Evolutionary conservation across 2,797 vertebrate species (phyloP).

Genomic region (Harpagifer antarcticus): DNA sequence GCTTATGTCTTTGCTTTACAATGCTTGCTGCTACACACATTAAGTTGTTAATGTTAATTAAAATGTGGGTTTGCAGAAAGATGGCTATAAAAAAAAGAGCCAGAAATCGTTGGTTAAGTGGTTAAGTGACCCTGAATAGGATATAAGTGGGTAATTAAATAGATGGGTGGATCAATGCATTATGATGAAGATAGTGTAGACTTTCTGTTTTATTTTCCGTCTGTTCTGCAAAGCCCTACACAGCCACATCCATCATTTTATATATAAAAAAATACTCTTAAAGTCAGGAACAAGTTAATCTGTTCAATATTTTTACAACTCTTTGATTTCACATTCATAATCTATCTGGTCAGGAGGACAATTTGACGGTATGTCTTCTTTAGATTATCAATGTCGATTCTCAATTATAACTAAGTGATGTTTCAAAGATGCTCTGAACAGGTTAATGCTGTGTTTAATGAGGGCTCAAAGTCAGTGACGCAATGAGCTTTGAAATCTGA

Average conservation of each 20-base stretch:
- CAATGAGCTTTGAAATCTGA: neutral
- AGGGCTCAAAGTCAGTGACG: constrained; percentile 6
- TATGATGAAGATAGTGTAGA: constrained; percentile 3
- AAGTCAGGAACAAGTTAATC: constrained; percentile 48
- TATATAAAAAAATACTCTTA: constrained; percentile 22
- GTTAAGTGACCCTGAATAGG: constrained; percentile 7
- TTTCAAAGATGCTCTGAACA: constrained; percentile 33
- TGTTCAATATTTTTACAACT: constrained; percentile 57
- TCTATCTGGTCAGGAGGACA: constrained; percentile 4
- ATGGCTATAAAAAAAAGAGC: neutral
- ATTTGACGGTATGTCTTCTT: neutral
- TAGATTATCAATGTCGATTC: neutral
- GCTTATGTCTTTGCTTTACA: neutral
- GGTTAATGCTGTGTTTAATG: constrained; percentile 16
- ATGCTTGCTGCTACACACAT: constrained; percentile 38
- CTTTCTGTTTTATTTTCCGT: constrained; percentile 21
- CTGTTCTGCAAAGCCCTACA: constrained; percentile 2
- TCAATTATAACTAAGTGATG: constrained; percentile 42
- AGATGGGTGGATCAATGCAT: constrained; percentile 21
- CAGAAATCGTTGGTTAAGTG: neutral
- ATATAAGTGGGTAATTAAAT: constrained; percentile 13
- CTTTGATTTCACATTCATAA: constrained; percentile 56
- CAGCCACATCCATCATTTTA: constrained; percentile 35
- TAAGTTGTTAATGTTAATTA: constrained; percentile 19
- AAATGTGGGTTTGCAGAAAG: neutral